Evolutionary conservation across 1,140 invertebrate species (phyloP).

Genomic region (Hylyphantes graminicola): DNA sequence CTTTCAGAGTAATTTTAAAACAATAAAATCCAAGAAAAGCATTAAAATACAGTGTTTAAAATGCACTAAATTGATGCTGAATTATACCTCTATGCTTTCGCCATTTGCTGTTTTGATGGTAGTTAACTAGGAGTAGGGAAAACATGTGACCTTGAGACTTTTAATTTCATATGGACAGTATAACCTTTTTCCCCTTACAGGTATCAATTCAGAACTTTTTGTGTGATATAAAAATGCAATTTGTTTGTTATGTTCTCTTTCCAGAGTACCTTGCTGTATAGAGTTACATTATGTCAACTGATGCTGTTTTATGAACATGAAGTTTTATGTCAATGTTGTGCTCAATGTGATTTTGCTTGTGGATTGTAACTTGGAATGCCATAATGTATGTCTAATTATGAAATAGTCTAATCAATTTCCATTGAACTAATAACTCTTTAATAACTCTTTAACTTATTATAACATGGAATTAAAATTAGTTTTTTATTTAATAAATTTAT

Average conservation of each 20-base stretch:
- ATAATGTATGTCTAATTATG: constrained; percentile 35
- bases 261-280: constrained; percentile 51
- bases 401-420: background rate
- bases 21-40: no score
- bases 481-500: background rate
- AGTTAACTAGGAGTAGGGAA: no score
- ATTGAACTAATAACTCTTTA: no score
- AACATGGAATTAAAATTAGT: no score
- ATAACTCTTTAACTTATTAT: no score
- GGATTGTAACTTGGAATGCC: constrained; percentile 32
- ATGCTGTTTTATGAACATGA: constrained; percentile 46
- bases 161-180: background rate
- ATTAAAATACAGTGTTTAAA: no score
- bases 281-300: constrained; percentile 49
- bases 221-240: constrained; percentile 45
- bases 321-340: constrained; percentile 57
- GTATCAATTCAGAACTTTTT: constrained; percentile 12
- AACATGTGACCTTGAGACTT: no score
- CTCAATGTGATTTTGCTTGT: constrained; percentile 46
- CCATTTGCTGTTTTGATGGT: no score
- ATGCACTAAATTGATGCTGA: no score
- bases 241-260: constrained; percentile 55
- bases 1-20: no score
- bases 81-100: no score
- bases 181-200: constrained; percentile 18